Percentiles rank a stretch among this genome's conserved stretches.
Evolutionary conservation across 2,888 invertebrate species (phyloP).

Genomic region (Polydesmus complanatus): DNA sequence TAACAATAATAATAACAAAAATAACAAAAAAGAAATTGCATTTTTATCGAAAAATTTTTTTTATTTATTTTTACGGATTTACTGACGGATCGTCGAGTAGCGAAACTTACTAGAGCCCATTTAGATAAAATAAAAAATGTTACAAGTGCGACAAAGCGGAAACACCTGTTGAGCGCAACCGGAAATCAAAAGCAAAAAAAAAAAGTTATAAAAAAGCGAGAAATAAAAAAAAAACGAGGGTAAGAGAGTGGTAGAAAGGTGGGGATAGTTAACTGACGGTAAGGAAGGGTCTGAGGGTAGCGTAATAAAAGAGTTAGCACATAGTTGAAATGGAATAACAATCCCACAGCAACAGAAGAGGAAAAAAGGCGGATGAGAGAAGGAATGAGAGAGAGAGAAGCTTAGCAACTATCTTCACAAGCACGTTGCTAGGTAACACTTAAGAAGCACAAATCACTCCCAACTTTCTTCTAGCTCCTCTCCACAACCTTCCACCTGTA

Average conservation of each 20-base stretch:
- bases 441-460: background rate
- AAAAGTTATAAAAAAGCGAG: background rate
- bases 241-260: background rate
- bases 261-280: background rate
- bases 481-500: background rate
- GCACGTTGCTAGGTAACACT: background rate
- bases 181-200: background rate
- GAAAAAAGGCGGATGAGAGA: background rate
- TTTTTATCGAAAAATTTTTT: no score
- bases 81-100: no score
- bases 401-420: background rate
- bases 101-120: no score
- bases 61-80: no score
- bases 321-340: no score
- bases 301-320: no score
- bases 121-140: background rate
- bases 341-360: conserved; percentile 7
- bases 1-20: no score
- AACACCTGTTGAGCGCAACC: background rate
- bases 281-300: background rate
- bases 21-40: no score
- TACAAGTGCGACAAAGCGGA: background rate
- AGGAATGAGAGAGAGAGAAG: background rate
- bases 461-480: background rate
- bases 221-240: background rate